Conservation (phyloP, 2,797 vertebrate genomes). For the Manis pentadactyla region DNA sequence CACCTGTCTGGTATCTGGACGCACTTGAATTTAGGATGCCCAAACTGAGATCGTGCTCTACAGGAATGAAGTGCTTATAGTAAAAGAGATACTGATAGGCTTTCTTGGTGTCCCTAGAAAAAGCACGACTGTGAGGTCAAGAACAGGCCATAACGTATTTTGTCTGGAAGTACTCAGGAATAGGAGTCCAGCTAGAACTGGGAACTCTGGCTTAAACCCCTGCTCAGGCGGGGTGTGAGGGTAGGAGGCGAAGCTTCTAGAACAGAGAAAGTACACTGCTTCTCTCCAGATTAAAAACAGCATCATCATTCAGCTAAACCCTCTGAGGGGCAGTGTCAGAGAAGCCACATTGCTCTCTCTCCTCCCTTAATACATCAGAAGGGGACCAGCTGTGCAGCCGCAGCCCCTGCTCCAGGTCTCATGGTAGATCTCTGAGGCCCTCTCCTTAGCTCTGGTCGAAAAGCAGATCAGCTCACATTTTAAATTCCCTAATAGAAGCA, state of each 20-base stretch:
- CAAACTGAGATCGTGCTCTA: not conserved
- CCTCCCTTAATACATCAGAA: not conserved
- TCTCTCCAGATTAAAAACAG: not conserved
- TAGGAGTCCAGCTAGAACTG: not conserved
- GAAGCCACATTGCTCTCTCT: not conserved
- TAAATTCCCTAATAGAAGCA: slow-evolving; percentile 79
- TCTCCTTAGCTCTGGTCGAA: not conserved
- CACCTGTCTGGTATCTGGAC: slow-evolving; percentile 33
- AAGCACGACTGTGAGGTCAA: not conserved
- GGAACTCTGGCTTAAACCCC: not conserved
- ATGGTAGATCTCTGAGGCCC: not conserved
- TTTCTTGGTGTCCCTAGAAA: not conserved
- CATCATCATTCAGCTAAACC: not conserved
- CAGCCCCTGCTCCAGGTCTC: too few species aligned
- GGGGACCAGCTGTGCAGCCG: not conserved
- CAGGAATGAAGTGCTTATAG: not conserved
- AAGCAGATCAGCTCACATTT: slow-evolving; percentile 68
- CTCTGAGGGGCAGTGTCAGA: not conserved
- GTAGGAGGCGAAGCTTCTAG: not conserved
- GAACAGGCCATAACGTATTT: slow-evolving; percentile 10
- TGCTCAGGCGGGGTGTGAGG: not conserved
- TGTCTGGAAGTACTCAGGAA: not conserved
- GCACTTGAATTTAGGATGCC: slow-evolving; percentile 2
- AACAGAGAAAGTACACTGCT: not conserved
- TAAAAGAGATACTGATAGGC: not conserved